These are phyloP conservation scores for Lasioglossum marginatum DNA, from an alignment of 2,888 invertebrate species.

Conservation along the genomic window DNA sequence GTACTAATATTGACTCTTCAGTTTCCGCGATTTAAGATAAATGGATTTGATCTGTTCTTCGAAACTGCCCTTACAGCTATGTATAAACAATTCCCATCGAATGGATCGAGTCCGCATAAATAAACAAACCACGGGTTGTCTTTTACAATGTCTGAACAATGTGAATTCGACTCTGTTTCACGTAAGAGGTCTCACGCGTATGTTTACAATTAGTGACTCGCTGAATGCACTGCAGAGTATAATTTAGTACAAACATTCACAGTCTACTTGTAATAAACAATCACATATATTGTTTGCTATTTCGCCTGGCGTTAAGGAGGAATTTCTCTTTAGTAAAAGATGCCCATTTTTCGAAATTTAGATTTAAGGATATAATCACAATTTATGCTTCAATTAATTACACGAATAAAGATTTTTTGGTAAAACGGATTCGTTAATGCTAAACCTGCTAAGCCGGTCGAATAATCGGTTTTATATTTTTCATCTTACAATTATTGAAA, in stretches of 20 bases:
- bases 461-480: too few relatives aligned
- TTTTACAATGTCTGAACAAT: slow-evolving; percentile 1
- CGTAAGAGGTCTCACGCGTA: background rate
- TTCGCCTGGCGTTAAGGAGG: background rate
- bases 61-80: background rate
- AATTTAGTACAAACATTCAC: background rate
- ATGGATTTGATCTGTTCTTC: background rate
- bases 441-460: too few relatives aligned
- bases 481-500: too few relatives aligned
- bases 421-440: background rate
- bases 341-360: too few relatives aligned
- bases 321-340: too few relatives aligned
- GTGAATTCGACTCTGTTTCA: background rate
- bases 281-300: background rate
- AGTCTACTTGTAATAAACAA: background rate
- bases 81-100: background rate
- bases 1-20: background rate
- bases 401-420: background rate
- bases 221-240: background rate
- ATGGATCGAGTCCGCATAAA: background rate
- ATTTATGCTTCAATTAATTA: background rate
- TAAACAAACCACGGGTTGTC: background rate
- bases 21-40: background rate
- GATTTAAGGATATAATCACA: background rate
- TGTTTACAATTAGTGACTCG: background rate